A percentile compares a stretch with the other conserved stretches of the same genome.
Evolutionary conservation across 2,113 vertebrate genomes (phyloP).

Genomic region (Thryonomys swinderianus): DNA sequence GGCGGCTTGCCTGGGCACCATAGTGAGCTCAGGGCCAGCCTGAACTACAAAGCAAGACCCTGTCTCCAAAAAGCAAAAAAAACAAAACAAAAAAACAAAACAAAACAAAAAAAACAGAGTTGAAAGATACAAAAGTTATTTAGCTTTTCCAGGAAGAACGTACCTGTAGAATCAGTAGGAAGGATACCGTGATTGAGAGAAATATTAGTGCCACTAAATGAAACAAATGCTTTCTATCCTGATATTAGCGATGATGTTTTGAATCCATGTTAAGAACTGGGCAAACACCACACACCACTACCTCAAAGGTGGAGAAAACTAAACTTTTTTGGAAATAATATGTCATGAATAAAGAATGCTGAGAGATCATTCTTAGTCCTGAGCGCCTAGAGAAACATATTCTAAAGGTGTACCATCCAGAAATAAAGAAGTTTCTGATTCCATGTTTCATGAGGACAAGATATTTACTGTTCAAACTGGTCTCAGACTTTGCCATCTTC

Average conservation of each 20-base stretch:
- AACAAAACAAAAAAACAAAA: too few relatives aligned
- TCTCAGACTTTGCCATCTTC: background rate
- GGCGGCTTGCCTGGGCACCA: too few relatives aligned
- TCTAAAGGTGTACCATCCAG: background rate
- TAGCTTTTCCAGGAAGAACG: background rate
- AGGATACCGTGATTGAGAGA: background rate
- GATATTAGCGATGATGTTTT: background rate
- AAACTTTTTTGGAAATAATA: background rate
- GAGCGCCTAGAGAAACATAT: background rate
- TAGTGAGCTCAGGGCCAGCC: too few relatives aligned
- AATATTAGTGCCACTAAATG: background rate
- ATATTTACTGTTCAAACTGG: background rate
- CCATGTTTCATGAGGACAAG: background rate
- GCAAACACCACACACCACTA: background rate
- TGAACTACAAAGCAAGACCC: too few relatives aligned
- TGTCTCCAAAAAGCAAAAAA: too few relatives aligned
- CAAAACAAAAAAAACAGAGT: background rate
- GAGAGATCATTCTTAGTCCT: background rate
- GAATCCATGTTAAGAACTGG: background rate
- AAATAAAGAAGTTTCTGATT: background rate
- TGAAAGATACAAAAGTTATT: background rate
- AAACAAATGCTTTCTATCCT: background rate
- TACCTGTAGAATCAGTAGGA: background rate
- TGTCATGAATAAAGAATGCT: background rate
- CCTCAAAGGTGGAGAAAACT: background rate